Base-by-base conservation (phyloP, 35 echinoderm and acorn worm species). In the Anneissia japonica region DNA sequence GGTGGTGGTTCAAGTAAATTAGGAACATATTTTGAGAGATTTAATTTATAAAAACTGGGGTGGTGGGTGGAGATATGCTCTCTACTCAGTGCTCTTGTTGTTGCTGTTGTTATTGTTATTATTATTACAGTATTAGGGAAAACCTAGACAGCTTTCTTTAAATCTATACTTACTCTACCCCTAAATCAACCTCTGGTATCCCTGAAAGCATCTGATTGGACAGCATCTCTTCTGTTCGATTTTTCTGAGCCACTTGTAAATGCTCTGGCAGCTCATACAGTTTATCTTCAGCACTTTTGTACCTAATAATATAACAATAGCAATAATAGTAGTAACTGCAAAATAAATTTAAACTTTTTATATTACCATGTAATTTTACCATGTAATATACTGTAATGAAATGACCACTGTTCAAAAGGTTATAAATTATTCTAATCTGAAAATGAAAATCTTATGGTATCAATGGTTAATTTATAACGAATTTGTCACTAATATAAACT, bases 171-270 rank as follows among this genome's bases (percentile, higher is more conserved):
- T 91, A 94, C 96, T 99, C 89, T 16, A 93, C 91, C 28, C 96
- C 92, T 76, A 94, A 84, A 43, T 94, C 96, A 10, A 99, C 92
- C 87, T 99, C 96, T 64, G 96, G 96, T 73, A 99, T 99, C 38
- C 96, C 96, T n/a, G 96, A 99, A 23, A 99, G 82, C 92, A 99
- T 99, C 77, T 94, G 96, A 76, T 99, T 99, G 37, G 96, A 99
- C 4, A 99, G 75, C 96, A 99, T 99, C 82, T 99, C 96, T 83
- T 99, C 96, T 37, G 96, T 94, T 31, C 85, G 83, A 81, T 93
- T 94, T 51, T 90, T 35, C 10, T 92, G 84, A 46, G 83, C 92
- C 4, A 91, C 88, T 85, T 91, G 86, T 4, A 99, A 85, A 83
- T 93, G 51, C 10, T 99, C 96, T 79, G 96, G 96, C 31, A 99